phyloP scores from a whole-genome alignment of 2,888 invertebrate genomes.

The Euspilapteryx auroguttella region DNA sequence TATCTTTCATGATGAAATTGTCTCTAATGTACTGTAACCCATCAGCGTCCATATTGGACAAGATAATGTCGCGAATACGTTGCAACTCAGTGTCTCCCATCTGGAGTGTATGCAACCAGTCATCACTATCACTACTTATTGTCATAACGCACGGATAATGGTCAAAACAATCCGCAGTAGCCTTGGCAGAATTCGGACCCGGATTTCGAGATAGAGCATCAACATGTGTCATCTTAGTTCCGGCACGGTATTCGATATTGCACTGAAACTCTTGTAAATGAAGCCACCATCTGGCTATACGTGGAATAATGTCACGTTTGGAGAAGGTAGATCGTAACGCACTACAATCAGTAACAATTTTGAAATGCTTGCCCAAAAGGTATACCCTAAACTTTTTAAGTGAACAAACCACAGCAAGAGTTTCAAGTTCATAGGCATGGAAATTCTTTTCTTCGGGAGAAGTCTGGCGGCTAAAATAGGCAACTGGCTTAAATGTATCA shows the following conservation, averaged over 20 bases:
- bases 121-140: conserved; percentile 3
- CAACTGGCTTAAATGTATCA: conserved; percentile 8
- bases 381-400: conserved; percentile 5
- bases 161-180: background rate
- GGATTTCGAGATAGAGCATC: conserved; percentile 8
- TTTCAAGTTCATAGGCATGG: conserved; percentile 11
- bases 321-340: conserved; percentile 9
- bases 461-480: conserved; percentile 10
- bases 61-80: conserved; percentile 7
- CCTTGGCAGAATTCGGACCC: too few species aligned
- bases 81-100: conserved; percentile 8
- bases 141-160: conserved; percentile 2
- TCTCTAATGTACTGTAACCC: conserved; percentile 7
- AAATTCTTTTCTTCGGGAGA: conserved; percentile 9
- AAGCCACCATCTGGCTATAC: conserved; percentile 7
- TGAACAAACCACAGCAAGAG: conserved; percentile 9
- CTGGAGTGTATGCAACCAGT: conserved; percentile 10
- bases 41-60: conserved; percentile 5
- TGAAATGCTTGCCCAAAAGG: conserved; percentile 3
- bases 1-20: background rate
- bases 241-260: conserved; percentile 5
- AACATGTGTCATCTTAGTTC: conserved; percentile 4
- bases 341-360: conserved; percentile 9
- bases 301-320: conserved; percentile 6
- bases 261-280: conserved; percentile 4